Base-by-base conservation (phyloP, 2,797 vertebrate species). In the Pachyuromys duprasi region DNA sequence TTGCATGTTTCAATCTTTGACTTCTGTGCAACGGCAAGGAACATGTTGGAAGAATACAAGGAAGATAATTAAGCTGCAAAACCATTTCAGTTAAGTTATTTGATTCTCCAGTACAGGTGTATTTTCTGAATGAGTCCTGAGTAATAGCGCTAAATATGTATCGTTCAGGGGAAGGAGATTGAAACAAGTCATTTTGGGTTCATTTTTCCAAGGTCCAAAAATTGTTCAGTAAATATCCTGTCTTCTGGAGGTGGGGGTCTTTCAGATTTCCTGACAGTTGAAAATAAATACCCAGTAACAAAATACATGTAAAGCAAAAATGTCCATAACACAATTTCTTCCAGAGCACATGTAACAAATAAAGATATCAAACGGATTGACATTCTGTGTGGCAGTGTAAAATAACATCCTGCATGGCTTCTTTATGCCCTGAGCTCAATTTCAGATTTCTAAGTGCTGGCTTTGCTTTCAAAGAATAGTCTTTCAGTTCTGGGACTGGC, bases 381-480 rank as follows among this genome's bases (percentile, higher is more conserved):
- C 95, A 91, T 98, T 97, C 95, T 95, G 91, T 74, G 57, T 97
- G 95, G 87, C 82, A 89, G 92, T 94, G 97, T 98, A 97, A 98
- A 98, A 98, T 94, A 98, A 97, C 97, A 97, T 97, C 97, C 97
- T 96, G 89, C 93, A 53, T 87, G 95, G 97, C 91, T 98, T 97
- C 96, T 97, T 72, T 97, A 92, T 82, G 80, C 96, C 97, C 70
- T 97, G 97, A 98, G 96, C 95, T 98, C 97, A 89, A 8, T 93
- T 98, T 97, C 86, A 96, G 89, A 96, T 97, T 98, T 98, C 97
- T 97, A 95, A 98, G 98, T 86, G 90, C 94, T 82, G 95, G 74
- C 92, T 98, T 98, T 95, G 95, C 98, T 98, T 98, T 98, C 98
- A 98, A 98, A 98, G 98, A 98, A 97, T 91, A 97, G 97, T 12